Evolutionary conservation across 2,888 invertebrate genomes (phyloP).

Genomic region (Steinernema carpocapsae): DNA sequence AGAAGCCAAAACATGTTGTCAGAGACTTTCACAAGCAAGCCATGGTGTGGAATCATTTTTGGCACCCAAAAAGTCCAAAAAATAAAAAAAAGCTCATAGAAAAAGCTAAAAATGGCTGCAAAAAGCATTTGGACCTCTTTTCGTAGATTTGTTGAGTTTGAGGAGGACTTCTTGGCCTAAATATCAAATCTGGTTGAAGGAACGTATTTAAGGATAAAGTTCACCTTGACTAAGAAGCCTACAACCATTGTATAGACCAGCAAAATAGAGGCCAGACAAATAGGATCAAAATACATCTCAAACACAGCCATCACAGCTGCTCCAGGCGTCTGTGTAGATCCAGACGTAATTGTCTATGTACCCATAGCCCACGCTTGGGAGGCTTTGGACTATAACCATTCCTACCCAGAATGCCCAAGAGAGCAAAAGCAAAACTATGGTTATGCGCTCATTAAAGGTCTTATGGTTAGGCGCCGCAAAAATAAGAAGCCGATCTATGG

Average conservation of each 20-base stretch:
- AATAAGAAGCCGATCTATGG: slow-evolving; percentile 4
- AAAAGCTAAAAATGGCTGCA: not conserved
- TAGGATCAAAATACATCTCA: not conserved
- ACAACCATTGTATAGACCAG: not conserved
- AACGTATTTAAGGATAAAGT: too few relatives aligned
- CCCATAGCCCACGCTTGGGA: not conserved
- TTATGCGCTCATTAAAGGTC: not conserved
- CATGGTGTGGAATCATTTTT: not conserved
- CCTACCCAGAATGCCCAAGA: not conserved
- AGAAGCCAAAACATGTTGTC: not conserved
- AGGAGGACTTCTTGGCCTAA: too few relatives aligned
- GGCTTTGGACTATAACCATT: not conserved
- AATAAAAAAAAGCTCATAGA: not conserved
- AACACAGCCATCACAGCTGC: too few relatives aligned
- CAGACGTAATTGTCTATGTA: not conserved
- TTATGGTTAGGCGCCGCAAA: not conserved
- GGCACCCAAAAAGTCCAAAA: not conserved
- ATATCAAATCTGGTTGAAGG: too few relatives aligned
- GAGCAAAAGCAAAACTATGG: not conserved
- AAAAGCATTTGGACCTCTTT: not conserved
- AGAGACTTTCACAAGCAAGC: not conserved
- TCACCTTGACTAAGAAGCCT: not conserved
- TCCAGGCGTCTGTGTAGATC: too few relatives aligned
- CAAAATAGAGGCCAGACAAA: not conserved
- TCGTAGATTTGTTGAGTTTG: too few relatives aligned